These are phyloP conservation scores for Epizoanthus scotinus DNA, from an alignment of 92 coral and sea anemone species.

Conservation along the genomic window DNA sequence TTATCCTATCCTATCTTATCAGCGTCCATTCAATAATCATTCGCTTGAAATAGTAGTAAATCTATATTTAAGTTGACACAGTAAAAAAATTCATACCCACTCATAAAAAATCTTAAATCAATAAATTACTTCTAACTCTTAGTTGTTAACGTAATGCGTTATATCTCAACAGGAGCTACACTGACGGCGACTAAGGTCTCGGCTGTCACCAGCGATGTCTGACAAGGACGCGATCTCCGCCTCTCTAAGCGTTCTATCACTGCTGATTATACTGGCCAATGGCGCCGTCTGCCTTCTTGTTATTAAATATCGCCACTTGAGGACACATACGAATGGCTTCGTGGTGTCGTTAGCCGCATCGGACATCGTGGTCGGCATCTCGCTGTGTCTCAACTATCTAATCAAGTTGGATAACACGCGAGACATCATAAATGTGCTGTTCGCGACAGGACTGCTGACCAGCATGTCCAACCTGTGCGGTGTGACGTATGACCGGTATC, in stretches of 20 bases:
- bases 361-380: slow-evolving; percentile 45
- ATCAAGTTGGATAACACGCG: background rate
- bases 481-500: slow-evolving; percentile 58
- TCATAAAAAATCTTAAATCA: too few species aligned
- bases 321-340: slow-evolving; percentile 51
- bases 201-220: background rate
- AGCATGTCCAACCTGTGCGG: slow-evolving; percentile 55
- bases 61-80: too few species aligned
- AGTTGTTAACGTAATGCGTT: too few species aligned
- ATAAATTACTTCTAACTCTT: too few species aligned
- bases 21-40: too few species aligned
- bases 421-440: slow-evolving; percentile 39
- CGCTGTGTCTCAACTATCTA: slow-evolving; percentile 50
- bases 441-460: slow-evolving; percentile 50
- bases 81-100: too few species aligned
- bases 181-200: background rate
- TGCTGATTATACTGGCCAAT: slow-evolving; percentile 44
- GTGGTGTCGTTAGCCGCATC: slow-evolving; percentile 53
- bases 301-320: slow-evolving; percentile 32
- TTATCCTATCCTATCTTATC: too few species aligned
- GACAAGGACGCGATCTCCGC: background rate
- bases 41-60: too few species aligned
- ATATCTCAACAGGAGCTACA: too few species aligned
- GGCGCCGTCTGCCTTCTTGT: slow-evolving; percentile 47
- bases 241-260: slow-evolving; percentile 20